Base-by-base conservation (phyloP, 2,797 vertebrate species). In the Tympanoctomys barrerae region DNA sequence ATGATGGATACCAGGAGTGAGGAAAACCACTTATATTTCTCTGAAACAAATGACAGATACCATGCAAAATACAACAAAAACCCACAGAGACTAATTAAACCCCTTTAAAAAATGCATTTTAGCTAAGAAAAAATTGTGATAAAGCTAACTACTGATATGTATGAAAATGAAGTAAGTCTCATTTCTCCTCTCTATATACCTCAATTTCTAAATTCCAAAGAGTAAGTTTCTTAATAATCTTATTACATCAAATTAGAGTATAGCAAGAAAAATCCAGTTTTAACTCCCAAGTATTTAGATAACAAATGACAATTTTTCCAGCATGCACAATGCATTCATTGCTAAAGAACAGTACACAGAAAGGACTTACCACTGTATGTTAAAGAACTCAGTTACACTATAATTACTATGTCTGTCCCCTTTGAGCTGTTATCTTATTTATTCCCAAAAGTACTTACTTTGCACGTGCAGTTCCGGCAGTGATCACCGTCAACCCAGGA, bases 381-480 rank as follows among this genome's bases (percentile, higher is more conserved):
- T 95, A 93, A 94, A 94, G 49, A 92, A 71, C 21, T 39, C 77
- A 89, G 78, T 61, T 81, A 66, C 19, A 68, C 52, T 90, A 57
- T 86, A 61, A 96, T 89, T 54, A 92, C 66, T 28, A 31, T 36
- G 66, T 64, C 28, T 66, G 33, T 0, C 22, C 90, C 61, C 62
- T 91, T 91, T 57, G 90, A 89, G 26, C 79, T 57, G 42, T 39
- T 31, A 24, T 12, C 24, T 19, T 10, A 26, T 24, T 64, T 54
- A 64, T 62, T 71, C 62, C 31, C 93, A 66, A 96, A 96, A 18
- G 87, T 78, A 86, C 99, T 98, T 98, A 99, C 99, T 99, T 99
- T 99, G 98, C 99, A 99, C 0, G 99, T 99, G 89, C 99, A 99
- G 96, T 99, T 99, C 97, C 99, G 99, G 98, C 99, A 99, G 98